Conservation (phyloP, 2,113 vertebrate genomes). For the Aphelocoma coerulescens region DNA sequence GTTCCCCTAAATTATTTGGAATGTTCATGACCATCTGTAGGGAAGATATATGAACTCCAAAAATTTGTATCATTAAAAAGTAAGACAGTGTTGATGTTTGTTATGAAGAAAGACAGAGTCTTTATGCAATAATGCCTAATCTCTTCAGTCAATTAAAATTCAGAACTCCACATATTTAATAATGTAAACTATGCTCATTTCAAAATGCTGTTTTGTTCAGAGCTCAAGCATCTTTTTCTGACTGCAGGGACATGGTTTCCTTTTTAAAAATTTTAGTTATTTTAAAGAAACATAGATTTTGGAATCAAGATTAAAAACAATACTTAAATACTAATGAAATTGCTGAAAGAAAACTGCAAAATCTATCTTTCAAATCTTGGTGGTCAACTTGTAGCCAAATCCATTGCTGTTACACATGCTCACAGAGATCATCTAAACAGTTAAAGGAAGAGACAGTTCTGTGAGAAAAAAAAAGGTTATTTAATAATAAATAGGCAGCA, state of each 20-base stretch:
- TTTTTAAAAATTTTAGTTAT: not conserved
- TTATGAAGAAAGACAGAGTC: not conserved
- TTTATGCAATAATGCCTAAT: not conserved
- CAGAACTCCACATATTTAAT: not conserved
- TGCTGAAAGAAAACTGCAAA: not conserved
- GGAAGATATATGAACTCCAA: not conserved
- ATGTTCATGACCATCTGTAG: not conserved
- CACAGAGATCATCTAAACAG: not conserved
- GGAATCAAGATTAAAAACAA: not conserved
- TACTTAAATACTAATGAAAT: not conserved
- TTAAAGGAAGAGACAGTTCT: not conserved
- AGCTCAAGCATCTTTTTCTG: not conserved
- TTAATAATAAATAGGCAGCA: not conserved
- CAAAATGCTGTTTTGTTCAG: not conserved
- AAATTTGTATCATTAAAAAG: not conserved
- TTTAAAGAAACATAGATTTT: not conserved
- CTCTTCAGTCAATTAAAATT: not conserved
- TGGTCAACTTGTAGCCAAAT: not conserved
- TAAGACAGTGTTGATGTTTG: not conserved
- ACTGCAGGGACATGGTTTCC: not conserved
- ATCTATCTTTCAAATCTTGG: not conserved
- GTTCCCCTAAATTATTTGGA: not conserved
- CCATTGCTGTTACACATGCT: not conserved
- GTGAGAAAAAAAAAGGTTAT: not conserved
- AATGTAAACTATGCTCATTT: not conserved